Evolutionary conservation across 1,140 invertebrate genomes (phyloP).

Genomic region (Drosophila asahinai): DNA sequence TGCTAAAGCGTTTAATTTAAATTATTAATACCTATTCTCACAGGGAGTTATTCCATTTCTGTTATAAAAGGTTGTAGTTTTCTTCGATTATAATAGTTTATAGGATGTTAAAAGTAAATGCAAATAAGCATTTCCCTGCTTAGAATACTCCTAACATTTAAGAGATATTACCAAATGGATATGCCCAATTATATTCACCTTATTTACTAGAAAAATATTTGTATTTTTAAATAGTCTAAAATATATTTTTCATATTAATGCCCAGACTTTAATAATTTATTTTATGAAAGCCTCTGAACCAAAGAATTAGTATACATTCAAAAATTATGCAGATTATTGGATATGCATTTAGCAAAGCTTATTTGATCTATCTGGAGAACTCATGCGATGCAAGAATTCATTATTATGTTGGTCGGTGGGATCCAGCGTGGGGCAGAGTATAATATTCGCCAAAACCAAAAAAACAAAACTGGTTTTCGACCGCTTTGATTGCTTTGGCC

Average conservation of each 20-base stretch:
- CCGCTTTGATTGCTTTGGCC: constrained; percentile 18
- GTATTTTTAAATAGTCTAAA: no score
- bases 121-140: not conserved
- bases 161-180: no score
- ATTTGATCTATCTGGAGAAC: not conserved
- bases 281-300: constrained; percentile 19
- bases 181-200: not conserved
- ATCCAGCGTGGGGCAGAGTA: constrained; percentile 17
- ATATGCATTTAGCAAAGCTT: not conserved
- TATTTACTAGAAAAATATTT: not conserved
- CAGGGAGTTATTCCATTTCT: no score
- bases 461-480: constrained; percentile 56
- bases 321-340: constrained; percentile 8
- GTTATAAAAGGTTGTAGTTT: no score
- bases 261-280: constrained; percentile 4
- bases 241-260: not conserved
- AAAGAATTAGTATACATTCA: not conserved
- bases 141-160: no score
- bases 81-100: no score
- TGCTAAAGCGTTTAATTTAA: no score
- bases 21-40: no score
- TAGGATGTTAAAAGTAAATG: not conserved
- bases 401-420: not conserved
- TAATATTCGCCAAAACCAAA: constrained; percentile 38
- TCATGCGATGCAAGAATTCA: no score